Evolutionary conservation across 1,140 invertebrate genomes (phyloP).

Genomic region (Nymphalis io): DNA sequence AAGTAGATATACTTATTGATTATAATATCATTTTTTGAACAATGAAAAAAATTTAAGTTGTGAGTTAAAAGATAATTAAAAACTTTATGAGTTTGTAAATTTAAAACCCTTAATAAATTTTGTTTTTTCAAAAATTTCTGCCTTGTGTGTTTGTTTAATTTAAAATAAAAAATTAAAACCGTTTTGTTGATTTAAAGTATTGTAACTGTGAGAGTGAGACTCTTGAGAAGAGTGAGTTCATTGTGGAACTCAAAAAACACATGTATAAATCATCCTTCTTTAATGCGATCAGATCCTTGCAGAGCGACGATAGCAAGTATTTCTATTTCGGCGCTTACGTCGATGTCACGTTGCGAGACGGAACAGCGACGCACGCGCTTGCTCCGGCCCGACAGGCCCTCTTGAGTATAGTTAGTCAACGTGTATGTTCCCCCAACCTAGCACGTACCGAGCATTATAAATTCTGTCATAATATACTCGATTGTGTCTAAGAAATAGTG

Average conservation of each 20-base stretch:
- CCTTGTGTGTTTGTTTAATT: too few species aligned
- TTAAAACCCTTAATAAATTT: too few species aligned
- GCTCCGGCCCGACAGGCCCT: slow-evolving; percentile 37
- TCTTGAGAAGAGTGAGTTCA: too few species aligned
- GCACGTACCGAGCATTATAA: slow-evolving; percentile 47
- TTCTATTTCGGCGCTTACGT: slow-evolving; percentile 72
- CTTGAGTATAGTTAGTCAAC: slow-evolving; percentile 51
- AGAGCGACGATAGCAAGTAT: slow-evolving; percentile 42
- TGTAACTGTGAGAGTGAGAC: too few species aligned
- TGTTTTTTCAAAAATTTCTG: too few species aligned
- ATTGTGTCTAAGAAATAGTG: slow-evolving; percentile 4
- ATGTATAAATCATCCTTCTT: slow-evolving; percentile 22
- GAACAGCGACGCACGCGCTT: slow-evolving; percentile 44
- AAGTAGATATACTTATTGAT: too few species aligned
- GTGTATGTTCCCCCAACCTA: slow-evolving; percentile 59
- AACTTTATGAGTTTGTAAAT: too few species aligned
- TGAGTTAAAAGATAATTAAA: too few species aligned
- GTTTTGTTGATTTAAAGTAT: too few species aligned
- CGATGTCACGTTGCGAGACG: slow-evolving; percentile 46
- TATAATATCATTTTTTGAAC: too few species aligned
- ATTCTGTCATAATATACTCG: not conserved
- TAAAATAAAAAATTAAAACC: too few species aligned
- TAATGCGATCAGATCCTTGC: slow-evolving; percentile 29
- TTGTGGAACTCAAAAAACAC: slow-evolving; percentile 1
- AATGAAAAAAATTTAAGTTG: too few species aligned